Percentiles rank a stretch among this genome's conserved stretches.
These are phyloP conservation scores for Rhagoletis pomonella DNA, from an alignment of 1,140 invertebrate species.

Conservation along the genomic window DNA sequence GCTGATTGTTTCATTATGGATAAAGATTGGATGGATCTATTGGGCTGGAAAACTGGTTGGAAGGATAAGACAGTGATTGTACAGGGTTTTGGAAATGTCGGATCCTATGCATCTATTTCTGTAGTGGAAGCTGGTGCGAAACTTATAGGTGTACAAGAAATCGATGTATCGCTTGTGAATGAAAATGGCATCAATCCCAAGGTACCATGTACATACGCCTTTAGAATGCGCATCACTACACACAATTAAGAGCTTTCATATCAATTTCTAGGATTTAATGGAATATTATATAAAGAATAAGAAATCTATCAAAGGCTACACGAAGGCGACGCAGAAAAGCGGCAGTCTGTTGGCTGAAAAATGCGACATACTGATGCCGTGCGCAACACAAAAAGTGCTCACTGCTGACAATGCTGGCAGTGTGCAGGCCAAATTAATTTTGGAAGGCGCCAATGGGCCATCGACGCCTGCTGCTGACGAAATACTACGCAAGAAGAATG, in stretches of 20 bases:
- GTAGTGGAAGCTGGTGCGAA: constrained; percentile 85
- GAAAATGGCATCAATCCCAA: constrained; percentile 86
- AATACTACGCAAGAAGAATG: constrained; percentile 82
- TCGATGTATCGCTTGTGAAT: constrained; percentile 83
- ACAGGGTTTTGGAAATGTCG: constrained; percentile 95
- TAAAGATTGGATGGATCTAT: constrained; percentile 84
- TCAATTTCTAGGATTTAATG: constrained; percentile 60
- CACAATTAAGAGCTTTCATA: neutral
- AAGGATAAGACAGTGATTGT: constrained; percentile 89
- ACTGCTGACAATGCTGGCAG: constrained; percentile 84
- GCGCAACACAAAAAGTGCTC: constrained; percentile 89
- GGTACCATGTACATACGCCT: constrained; percentile 72
- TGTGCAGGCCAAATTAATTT: constrained; percentile 84
- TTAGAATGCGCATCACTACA: neutral
- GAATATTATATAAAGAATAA: constrained; percentile 67
- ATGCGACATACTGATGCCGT: constrained; percentile 91
- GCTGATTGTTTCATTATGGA: constrained; percentile 87
- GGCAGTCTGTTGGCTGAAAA: constrained; percentile 81
- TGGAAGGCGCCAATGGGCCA: constrained; percentile 92
- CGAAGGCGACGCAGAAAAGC: constrained; percentile 80
- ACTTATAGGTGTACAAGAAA: constrained; percentile 87
- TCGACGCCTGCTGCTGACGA: constrained; percentile 88
- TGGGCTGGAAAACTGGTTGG: constrained; percentile 82
- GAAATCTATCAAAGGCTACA: constrained; percentile 85
- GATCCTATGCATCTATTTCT: constrained; percentile 85